These are phyloP conservation scores for Mantis religiosa DNA, from an alignment of 2,888 invertebrate genomes.

Conservation along the genomic window DNA sequence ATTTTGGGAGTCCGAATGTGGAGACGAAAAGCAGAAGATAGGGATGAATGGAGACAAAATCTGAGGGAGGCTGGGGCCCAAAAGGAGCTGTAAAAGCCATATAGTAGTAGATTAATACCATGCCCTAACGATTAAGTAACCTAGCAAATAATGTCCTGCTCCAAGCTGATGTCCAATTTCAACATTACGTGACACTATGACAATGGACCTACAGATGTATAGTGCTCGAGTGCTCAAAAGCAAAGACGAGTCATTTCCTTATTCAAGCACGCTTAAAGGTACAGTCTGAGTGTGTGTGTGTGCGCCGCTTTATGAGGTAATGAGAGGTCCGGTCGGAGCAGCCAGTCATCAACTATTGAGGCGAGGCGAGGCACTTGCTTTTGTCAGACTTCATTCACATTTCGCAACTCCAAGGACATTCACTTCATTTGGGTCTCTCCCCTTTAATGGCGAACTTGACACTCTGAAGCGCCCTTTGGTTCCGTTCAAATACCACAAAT, in stretches of 20 bases:
- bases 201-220: too few relatives aligned
- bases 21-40: too few relatives aligned
- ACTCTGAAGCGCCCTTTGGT: background rate
- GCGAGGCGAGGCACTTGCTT: background rate
- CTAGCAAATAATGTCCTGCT: too few relatives aligned
- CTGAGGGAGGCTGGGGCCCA: too few relatives aligned
- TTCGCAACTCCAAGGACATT: background rate
- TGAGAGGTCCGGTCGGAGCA: background rate
- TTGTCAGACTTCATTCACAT: background rate
- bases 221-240: background rate
- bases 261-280: background rate
- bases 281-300: background rate
- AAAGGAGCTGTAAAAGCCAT: too few relatives aligned
- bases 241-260: background rate
- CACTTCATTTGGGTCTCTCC: background rate
- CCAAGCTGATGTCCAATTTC: too few relatives aligned
- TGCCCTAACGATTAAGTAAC: too few relatives aligned
- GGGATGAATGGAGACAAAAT: too few relatives aligned
- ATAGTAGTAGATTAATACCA: too few relatives aligned
- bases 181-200: too few relatives aligned
- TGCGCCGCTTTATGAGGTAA: background rate
- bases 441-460: background rate
- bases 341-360: background rate
- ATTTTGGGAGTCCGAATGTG: too few relatives aligned
- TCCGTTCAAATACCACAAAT: background rate